Conservation (phyloP, 2,797 vertebrate genomes). For the Taenioides sp. region DNA sequence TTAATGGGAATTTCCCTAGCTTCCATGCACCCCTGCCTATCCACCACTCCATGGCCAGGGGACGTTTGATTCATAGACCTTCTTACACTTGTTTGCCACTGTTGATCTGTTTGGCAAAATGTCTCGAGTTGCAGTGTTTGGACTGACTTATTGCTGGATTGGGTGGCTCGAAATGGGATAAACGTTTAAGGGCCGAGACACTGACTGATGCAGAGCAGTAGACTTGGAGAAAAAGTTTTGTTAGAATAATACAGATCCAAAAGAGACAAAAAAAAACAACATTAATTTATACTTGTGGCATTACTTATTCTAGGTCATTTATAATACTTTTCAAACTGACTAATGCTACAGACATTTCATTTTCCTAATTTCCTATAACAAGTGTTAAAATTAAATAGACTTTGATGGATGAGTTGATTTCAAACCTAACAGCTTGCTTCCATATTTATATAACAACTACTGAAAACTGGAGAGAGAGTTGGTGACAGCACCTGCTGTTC, state of each 20-base stretch:
- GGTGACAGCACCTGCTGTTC: constrained; percentile 54
- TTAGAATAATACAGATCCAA: constrained; percentile 13
- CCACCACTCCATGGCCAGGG: constrained; percentile 58
- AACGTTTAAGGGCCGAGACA: constrained; percentile 41
- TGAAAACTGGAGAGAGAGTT: constrained; percentile 34
- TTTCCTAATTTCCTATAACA: constrained; percentile 29
- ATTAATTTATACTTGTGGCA: constrained; percentile 10
- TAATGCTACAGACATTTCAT: constrained; percentile 25
- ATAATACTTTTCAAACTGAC: constrained; percentile 8
- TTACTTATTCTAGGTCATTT: constrained; percentile 11
- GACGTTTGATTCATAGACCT: constrained; percentile 65
- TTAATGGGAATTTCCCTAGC: constrained; percentile 77
- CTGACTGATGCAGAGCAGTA: constrained; percentile 35
- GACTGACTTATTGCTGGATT: constrained; percentile 58
- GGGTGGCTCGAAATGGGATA: constrained; percentile 52
- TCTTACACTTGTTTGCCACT: constrained; percentile 70
- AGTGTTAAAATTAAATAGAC: constrained; percentile 30
- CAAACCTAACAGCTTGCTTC: constrained; percentile 42
- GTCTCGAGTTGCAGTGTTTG: constrained; percentile 51
- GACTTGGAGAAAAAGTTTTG: constrained; percentile 20
- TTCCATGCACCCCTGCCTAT: constrained; percentile 59
- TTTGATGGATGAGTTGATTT: constrained; percentile 45
- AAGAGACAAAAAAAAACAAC: constrained; percentile 28
- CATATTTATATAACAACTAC: constrained; percentile 41
- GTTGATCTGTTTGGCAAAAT: constrained; percentile 59